Percentiles rank a stretch among this genome's conserved stretches.
Conservation (phyloP, 2,113 vertebrate genomes). For the Phalacrocorax aristotelis region DNA sequence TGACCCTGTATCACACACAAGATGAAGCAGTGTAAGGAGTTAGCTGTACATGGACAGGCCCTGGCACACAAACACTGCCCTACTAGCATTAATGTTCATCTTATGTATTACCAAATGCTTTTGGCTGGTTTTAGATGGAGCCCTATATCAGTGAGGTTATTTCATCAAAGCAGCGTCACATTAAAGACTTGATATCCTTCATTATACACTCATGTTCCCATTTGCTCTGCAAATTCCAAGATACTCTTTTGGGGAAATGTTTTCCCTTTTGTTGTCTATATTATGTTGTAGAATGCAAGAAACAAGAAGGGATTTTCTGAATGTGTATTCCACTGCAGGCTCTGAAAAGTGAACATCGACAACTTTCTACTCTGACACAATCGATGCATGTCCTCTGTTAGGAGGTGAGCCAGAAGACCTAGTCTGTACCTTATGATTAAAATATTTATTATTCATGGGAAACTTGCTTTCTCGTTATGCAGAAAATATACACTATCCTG, state of each 20-base stretch:
- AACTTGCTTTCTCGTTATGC: background rate
- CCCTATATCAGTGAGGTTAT: background rate
- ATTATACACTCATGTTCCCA: background rate
- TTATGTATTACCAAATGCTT: background rate
- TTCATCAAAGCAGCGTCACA: background rate
- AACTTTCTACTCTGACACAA: background rate
- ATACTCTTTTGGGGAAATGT: background rate
- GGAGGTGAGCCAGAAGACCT: background rate
- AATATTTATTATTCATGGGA: background rate
- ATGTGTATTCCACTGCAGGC: background rate
- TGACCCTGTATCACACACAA: background rate
- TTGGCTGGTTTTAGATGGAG: background rate
- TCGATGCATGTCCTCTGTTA: background rate
- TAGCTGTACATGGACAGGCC: background rate
- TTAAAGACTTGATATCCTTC: background rate
- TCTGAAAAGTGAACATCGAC: background rate
- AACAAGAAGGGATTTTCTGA: background rate
- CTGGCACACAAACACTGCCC: background rate
- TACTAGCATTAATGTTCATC: background rate
- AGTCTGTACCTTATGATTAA: background rate
- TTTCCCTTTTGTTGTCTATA: background rate
- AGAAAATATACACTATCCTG: background rate
- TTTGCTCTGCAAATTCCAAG: background rate
- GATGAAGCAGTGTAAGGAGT: background rate
- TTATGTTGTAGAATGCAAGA: background rate